phyloP scores from a whole-genome alignment of 1,140 invertebrate species.

The Lucilia cuprina region DNA sequence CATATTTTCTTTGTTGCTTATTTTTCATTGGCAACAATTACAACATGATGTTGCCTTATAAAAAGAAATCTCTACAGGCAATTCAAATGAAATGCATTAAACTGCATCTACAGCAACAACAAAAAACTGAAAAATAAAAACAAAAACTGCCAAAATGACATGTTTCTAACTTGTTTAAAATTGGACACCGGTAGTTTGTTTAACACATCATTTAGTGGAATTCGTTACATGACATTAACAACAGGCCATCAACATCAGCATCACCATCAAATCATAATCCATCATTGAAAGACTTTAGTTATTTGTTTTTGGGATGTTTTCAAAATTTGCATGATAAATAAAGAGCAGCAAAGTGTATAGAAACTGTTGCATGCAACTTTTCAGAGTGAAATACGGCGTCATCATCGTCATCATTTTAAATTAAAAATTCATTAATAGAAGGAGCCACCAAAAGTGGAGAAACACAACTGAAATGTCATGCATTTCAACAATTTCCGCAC shows the following conservation, averaged over 20 bases:
- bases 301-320: background rate
- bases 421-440: background rate
- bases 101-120: no score
- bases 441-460: background rate
- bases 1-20: no score
- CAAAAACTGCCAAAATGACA: background rate
- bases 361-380: background rate
- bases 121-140: background rate
- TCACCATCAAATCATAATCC: conserved; percentile 25
- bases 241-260: background rate
- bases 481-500: conserved; percentile 33
- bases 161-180: background rate
- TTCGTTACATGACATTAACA: conserved; percentile 25
- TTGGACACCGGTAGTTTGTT: conserved; percentile 25
- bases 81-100: no score
- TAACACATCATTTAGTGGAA: conserved; percentile 23
- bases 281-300: background rate
- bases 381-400: no score
- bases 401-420: background rate
- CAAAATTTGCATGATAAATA: background rate
- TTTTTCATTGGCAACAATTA: no score
- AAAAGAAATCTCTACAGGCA: background rate
- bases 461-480: conserved; percentile 20
- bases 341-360: background rate
- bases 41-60: no score